A percentile compares a stretch with the other conserved stretches of the same genome.
Evolutionary conservation across 2,797 vertebrate species (phyloP).

Genomic region (Macropus fuliginosus): DNA sequence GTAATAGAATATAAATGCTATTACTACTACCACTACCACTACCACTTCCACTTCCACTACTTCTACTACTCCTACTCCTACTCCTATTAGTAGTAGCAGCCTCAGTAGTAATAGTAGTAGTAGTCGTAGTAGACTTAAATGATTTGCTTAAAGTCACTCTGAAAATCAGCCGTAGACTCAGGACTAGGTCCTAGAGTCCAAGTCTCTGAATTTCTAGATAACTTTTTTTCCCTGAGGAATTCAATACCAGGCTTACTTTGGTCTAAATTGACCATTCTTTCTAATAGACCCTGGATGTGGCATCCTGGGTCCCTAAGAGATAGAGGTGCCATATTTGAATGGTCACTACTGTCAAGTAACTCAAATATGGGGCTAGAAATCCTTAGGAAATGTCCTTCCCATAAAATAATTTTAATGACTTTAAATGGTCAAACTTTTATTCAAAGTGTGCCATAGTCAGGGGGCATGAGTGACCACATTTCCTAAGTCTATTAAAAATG

Average conservation of each 20-base stretch:
- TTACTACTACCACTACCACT: no score
- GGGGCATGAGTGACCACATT: neutral
- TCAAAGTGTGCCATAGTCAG: neutral
- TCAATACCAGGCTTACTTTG: neutral
- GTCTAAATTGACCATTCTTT: neutral
- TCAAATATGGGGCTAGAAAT: constrained; percentile 37
- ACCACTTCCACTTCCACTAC: no score
- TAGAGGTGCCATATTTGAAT: constrained; percentile 34
- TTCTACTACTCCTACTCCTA: no score
- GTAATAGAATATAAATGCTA: neutral
- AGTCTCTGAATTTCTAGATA: constrained; percentile 32
- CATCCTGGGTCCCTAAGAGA: constrained; percentile 1
- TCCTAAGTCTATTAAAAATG: neutral
- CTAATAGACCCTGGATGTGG: neutral
- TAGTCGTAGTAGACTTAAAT: neutral
- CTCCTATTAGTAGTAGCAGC: neutral
- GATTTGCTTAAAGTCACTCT: neutral
- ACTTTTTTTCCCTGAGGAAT: neutral
- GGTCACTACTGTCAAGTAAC: constrained; percentile 2
- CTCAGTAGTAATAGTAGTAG: neutral
- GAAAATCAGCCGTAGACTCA: neutral
- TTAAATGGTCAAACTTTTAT: neutral
- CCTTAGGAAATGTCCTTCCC: neutral
- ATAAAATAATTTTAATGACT: constrained; percentile 1
- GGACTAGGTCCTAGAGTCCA: neutral